Evolutionary conservation across 2,888 invertebrate species (phyloP).

Genomic region (Eupsilia transversa): DNA sequence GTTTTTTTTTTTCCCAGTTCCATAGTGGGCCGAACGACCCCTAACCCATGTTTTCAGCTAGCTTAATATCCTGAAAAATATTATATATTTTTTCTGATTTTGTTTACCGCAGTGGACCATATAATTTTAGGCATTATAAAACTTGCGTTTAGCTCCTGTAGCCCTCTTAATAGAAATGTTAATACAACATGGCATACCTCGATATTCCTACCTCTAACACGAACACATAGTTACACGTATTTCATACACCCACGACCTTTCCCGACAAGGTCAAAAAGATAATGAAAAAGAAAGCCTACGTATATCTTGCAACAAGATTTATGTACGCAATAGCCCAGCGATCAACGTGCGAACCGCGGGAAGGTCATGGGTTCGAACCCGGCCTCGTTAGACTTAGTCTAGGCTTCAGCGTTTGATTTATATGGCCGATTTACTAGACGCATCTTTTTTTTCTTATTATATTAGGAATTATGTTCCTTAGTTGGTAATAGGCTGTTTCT

Average conservation of each 20-base stretch:
- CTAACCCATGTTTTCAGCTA: too few relatives aligned
- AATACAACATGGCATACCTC: background rate
- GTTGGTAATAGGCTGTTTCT: background rate
- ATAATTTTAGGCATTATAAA: too few relatives aligned
- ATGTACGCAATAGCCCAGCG: slow-evolving; percentile 55
- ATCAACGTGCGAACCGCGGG: slow-evolving; percentile 48
- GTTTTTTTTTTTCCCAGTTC: too few relatives aligned
- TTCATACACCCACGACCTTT: slow-evolving; percentile 36
- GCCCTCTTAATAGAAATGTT: background rate
- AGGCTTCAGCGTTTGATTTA: slow-evolving; percentile 50
- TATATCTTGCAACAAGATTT: slow-evolving; percentile 52
- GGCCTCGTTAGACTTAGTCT: slow-evolving; percentile 49
- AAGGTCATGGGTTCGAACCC: slow-evolving; percentile 51
- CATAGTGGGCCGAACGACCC: too few relatives aligned
- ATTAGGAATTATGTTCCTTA: slow-evolving; percentile 4
- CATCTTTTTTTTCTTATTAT: slow-evolving; percentile 32
- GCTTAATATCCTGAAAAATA: too few relatives aligned
- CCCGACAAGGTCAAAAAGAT: slow-evolving; percentile 38
- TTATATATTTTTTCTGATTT: too few relatives aligned
- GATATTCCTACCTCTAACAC: slow-evolving; percentile 13
- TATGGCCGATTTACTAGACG: slow-evolving; percentile 23
- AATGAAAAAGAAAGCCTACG: slow-evolving; percentile 56
- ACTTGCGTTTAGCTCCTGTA: too few relatives aligned
- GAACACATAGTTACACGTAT: background rate
- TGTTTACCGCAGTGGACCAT: too few relatives aligned